Base-by-base conservation (phyloP, 2,888 invertebrate species). In the Spodoptera exigua region DNA sequence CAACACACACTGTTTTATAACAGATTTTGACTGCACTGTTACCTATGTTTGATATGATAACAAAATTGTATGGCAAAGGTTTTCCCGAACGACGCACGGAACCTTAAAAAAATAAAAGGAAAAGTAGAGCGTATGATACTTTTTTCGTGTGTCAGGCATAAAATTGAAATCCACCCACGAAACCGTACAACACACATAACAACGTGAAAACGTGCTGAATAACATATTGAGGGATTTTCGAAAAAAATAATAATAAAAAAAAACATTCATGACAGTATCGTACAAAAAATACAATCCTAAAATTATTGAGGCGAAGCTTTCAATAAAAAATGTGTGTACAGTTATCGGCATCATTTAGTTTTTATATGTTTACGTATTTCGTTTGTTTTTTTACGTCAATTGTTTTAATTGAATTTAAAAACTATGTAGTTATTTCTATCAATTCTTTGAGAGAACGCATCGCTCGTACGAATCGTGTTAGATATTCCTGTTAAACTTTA, bases 181-280 rank as follows among this genome's bases (percentile, higher is more conserved):
- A 64, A 58, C 40, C 63, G n/a, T 64, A 63, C 32, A 57, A 41
- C 11, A 45, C 13, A 51, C 27, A 27, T 14, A 36, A 32, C 21
- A 16, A 44, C 13, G 32, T 54, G 41, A 35, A 64, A 58, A 58
- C 58, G 65, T 64, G 63, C 41, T 43, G 63, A 63, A 48, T 63
- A 47, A 16, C 52, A 55, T 17, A 51, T 63, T 69, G 62, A 32
- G 51, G 58, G 63, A 55, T 54, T 68, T 62, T 40, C 37, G n/a
- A 51, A 46, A 57, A 58, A 41, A 52, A n/a, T n/a, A 13, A 37
- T 3, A 21, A 21, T 21, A 21, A 21, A 21, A 21, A 21, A 21
- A 21, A 21, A 18, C 18, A 18, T 36, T 47, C 53, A 32, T 58
- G 49, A 44, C 51, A 47, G 51, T 37, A 55, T 58, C 39, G 36